Base-by-base conservation (phyloP, 2,797 vertebrate genomes). In the Danio kyathit region DNA sequence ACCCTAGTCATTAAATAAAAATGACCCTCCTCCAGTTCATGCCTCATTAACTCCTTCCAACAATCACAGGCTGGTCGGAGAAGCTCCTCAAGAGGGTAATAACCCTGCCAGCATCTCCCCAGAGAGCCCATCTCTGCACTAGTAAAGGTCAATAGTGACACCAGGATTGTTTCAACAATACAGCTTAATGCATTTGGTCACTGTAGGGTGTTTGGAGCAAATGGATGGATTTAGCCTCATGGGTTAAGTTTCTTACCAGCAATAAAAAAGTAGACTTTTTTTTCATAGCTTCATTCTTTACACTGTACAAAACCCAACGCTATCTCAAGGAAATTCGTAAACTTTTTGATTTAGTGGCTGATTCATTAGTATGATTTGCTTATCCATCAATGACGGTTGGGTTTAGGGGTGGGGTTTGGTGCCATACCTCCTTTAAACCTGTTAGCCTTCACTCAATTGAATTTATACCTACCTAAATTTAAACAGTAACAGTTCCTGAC, bases 31-130 rank as follows among this genome's bases (percentile, higher is more conserved):
- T 81, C 63, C 69, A 67, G 67, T 75, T 80, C 71, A 71, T 69
- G 84, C 85, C 76, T 91, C 87, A 87, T 89, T 88, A 88, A 72
- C 74, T 77, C 14, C 52, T 64, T 5, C 70, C 76, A 79, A 84
- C 76, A 80, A 89, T 88, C 82, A 82, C 48, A 70, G 71, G 46
- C 48, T n/a, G 16, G 40, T 52, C 43, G 16, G 13, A 73, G 54
- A 21, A 81, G 52, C 46, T 48, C 70, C 69, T 69, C 17, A 7
- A 13, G 56, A 61, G 41, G 67, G 79, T 88, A 74, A 70, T 86
- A 76, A 29, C 60, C 60, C 64, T 43, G 21, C 16, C 49, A 3
- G n/a, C 63, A 14, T 46, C 43, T 72, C 69, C 71, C 60, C 16
- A 61, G 63, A 74, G 79, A 78, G 4, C 14, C 5, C 48, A 65